These are phyloP conservation scores for Metridium senile DNA, from an alignment of 92 coral and sea anemone genomes.

Conservation along the genomic window DNA sequence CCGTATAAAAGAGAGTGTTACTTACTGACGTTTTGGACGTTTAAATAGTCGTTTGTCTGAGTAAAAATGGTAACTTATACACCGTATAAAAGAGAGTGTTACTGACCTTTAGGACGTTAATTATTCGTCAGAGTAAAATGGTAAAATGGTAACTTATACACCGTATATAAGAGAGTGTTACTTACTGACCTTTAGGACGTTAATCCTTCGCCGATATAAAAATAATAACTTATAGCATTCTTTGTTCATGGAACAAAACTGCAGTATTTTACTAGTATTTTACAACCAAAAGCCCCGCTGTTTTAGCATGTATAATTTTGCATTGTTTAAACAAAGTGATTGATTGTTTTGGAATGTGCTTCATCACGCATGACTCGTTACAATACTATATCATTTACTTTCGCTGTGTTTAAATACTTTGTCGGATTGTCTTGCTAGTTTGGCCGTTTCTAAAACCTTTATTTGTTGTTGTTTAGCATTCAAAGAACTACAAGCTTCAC, in stretches of 20 bases:
- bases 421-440: background rate
- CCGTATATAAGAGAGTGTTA: too few species aligned
- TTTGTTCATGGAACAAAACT: background rate
- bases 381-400: background rate
- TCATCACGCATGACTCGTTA: conserved; percentile 12
- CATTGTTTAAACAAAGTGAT: conserved; percentile 11
- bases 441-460: background rate
- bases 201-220: too few species aligned
- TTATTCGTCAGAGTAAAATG: too few species aligned
- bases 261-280: background rate
- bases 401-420: background rate
- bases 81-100: too few species aligned
- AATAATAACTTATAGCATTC: too few species aligned
- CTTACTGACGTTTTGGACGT: too few species aligned
- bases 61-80: too few species aligned
- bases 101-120: too few species aligned
- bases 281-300: background rate
- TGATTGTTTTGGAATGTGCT: conserved; percentile 9
- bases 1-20: too few species aligned
- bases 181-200: too few species aligned
- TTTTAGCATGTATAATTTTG: background rate
- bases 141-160: too few species aligned
- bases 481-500: conserved; percentile 70
- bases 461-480: conserved; percentile 48
- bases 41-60: too few species aligned